Base-by-base conservation (phyloP, 2,113 vertebrate genomes). In the Caranx melampygus region DNA sequence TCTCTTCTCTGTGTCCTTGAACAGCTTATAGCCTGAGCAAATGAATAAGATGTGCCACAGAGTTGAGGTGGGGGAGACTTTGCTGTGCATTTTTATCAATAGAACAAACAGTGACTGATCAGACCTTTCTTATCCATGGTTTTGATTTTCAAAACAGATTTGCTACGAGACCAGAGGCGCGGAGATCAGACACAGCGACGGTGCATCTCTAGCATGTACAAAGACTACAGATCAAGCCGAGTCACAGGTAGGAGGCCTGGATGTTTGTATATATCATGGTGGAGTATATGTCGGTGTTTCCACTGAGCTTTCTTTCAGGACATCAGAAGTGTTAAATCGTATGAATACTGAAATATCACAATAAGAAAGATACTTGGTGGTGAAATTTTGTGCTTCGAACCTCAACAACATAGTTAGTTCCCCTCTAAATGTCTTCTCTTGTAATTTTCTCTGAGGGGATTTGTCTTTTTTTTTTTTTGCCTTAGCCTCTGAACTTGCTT, bases 151-250 rank as follows among this genome's bases (percentile, higher is more conserved):
- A 34, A 71, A 85, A 88, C 89, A 93, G 88, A 80, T 62, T 80
- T 20, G 18, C 68, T 69, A 16, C 55, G 72, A 77, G 61, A 75
- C 37, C 55, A 70, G 54, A 85, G 82, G 79, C 58, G 55, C 68
- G 66, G 84, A 74, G 67, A 81, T 88, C 86, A 58, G 49, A 37
- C 51, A 61, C 26, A 14, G 58, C 35, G n/a, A 34, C 2, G 20
- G 73, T 71, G 72, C 58, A 31, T 75, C 65, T 71, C 51, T 81
- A 90, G 69, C 76, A 95, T 95, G 94, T 93, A 89, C 93, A 91
- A 92, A 91, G 92, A 94, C 79, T 90, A 78, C 92, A 94, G 92
- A 88, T 69, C 91, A 69, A 85, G 85, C 61, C 68, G 88, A 89
- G 89, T 89, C 68, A 66, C 91, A 90, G 93, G 95, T 95, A 90